Conservation (phyloP, 2,888 invertebrate genomes). For the Epinotia bilunana region DNA sequence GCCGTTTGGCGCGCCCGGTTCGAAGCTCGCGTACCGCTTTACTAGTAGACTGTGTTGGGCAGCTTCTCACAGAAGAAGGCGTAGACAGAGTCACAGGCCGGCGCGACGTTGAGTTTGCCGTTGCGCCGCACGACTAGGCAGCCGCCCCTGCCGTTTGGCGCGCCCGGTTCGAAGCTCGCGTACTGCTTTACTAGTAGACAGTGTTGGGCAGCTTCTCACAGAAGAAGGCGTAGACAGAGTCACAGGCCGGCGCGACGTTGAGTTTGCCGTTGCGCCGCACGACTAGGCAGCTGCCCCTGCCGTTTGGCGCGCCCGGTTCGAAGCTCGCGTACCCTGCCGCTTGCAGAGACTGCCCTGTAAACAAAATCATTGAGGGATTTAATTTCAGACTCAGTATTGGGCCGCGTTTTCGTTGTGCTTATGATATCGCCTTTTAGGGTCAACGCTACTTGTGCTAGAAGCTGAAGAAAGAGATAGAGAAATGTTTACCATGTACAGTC, state of each 20-base stretch:
- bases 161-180: no score
- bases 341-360: slow-evolving; percentile 1
- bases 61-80: slow-evolving; percentile 1
- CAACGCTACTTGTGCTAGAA: no score
- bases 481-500: slow-evolving; percentile 4
- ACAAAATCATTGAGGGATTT: background rate
- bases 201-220: background rate
- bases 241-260: background rate
- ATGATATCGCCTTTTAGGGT: no score
- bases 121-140: no score
- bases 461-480: background rate
- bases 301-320: background rate
- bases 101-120: no score
- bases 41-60: background rate
- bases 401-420: no score
- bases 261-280: background rate
- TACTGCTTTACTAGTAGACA: background rate
- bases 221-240: background rate
- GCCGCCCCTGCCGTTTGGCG: no score
- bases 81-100: background rate
- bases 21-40: no score
- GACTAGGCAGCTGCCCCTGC: background rate
- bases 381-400: no score
- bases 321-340: background rate
- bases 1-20: no score